A percentile compares a stretch with the other conserved stretches of the same genome.
Evolutionary conservation across 2,888 invertebrate genomes (phyloP).

Genomic region (Chymomyza procnemis): DNA sequence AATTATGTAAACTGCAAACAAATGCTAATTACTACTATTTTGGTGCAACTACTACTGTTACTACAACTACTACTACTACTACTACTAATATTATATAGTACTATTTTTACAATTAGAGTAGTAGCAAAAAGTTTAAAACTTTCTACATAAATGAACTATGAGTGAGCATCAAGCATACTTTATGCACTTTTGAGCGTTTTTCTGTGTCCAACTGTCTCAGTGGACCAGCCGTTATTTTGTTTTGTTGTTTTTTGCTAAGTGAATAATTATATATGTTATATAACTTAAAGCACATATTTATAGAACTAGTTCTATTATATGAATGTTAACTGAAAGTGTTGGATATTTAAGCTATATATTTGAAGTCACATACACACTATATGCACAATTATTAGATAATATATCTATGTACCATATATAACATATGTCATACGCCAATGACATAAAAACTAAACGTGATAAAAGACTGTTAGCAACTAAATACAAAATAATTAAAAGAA

Average conservation of each 20-base stretch:
- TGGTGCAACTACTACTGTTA: not conserved
- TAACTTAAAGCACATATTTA: not conserved
- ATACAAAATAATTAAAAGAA: constrained; percentile 33
- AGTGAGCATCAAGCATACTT: not conserved
- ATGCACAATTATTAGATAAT: constrained; percentile 35
- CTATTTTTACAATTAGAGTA: not conserved
- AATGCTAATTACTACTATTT: not conserved
- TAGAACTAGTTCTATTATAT: constrained; percentile 27
- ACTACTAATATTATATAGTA: not conserved
- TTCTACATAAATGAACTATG: not conserved
- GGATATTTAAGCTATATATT: constrained; percentile 37
- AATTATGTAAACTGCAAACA: not conserved
- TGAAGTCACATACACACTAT: constrained; percentile 36
- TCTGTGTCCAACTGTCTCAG: not conserved
- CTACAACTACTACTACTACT: not conserved
- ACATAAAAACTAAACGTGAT: constrained; percentile 65
- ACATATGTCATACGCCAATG: constrained; percentile 13
- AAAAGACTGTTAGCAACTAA: constrained; percentile 73
- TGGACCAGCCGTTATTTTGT: not conserved
- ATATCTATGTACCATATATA: constrained; percentile 16
- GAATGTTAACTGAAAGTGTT: constrained; percentile 44
- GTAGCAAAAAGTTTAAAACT: not conserved
- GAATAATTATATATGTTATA: not conserved
- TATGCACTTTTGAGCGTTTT: not conserved
- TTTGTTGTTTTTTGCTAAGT: constrained; percentile 13